Percentiles rank a stretch among this genome's conserved stretches.
These are phyloP conservation scores for Apoda limacodes DNA, from an alignment of 2,888 invertebrate genomes.

Conservation along the genomic window DNA sequence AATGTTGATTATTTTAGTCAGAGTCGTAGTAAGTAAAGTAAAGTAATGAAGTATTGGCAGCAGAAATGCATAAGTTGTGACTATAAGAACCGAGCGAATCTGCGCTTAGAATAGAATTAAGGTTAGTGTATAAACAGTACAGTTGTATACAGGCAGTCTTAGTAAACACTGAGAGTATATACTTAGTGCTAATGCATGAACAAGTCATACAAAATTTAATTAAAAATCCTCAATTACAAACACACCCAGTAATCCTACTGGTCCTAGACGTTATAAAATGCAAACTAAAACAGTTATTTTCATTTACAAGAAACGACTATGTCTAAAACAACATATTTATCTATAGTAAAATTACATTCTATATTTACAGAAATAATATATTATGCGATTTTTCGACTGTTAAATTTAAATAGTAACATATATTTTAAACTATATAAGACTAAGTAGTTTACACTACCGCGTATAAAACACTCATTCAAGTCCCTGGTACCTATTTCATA, in stretches of 20 bases:
- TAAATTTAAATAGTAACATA: slow-evolving; percentile 64
- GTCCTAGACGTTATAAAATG: slow-evolving; percentile 63
- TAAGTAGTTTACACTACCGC: slow-evolving; percentile 65
- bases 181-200: slow-evolving; percentile 62
- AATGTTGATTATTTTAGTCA: too few species aligned
- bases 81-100: slow-evolving; percentile 52
- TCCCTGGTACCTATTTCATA: slow-evolving; percentile 60
- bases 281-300: slow-evolving; percentile 67
- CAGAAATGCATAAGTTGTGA: slow-evolving; percentile 68
- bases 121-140: slow-evolving; percentile 59
- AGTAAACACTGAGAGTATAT: slow-evolving; percentile 66
- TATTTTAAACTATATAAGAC: slow-evolving; percentile 60
- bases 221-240: slow-evolving; percentile 40
- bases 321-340: slow-evolving; percentile 49
- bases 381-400: slow-evolving; percentile 62
- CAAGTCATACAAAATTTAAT: slow-evolving; percentile 61
- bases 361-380: slow-evolving; percentile 68
- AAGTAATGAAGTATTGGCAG: slow-evolving; percentile 60
- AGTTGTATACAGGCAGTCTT: slow-evolving; percentile 68
- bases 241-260: slow-evolving; percentile 48
- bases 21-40: too few species aligned
- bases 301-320: slow-evolving; percentile 64
- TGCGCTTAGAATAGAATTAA: slow-evolving; percentile 18
- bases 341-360: slow-evolving; percentile 21
- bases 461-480: slow-evolving; percentile 68